Evolutionary conservation across 1,140 invertebrate genomes (phyloP), one percentile per base, ranked within the genome.

Genomic region (Glomeris maerens): DNA sequence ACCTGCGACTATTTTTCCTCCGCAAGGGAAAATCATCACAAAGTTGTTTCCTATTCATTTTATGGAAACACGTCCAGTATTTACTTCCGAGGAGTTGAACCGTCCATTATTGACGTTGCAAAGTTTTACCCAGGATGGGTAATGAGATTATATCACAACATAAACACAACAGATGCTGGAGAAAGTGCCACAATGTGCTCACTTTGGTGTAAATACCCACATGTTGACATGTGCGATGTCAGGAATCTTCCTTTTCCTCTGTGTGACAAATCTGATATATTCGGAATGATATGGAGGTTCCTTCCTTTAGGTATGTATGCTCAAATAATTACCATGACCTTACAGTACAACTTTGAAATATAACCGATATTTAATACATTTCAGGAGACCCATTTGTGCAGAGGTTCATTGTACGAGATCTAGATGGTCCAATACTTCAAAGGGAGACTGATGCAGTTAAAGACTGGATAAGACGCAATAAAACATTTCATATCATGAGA

Each of bases 401-500:
- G 22, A 31, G 31, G 1, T 57, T 60, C 38, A 20, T 53, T 1
- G 31, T 23, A n/a, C 27, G 59, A 17, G 59, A 60, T 50, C 38
- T 58, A 23, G 59, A 60, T 48, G 47, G 39, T 26, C 17, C 27
- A 2, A 26, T 59, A 14, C 38, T 26, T 38, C 23, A 53, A 27
- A 23, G 56, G 31, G 59, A 60, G 29, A 46, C 21, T 27, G 56
- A 49, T 20, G 62, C 60, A 14, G 62, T 64, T 10, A 21, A 47
- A 21, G 54, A 59, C 36, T 64, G 61, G 60, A 17, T 59, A 31
- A 25, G 39, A 13, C 50, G 56, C 2, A 29, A 47, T 14, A 53
- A 57, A 25, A 25, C 47, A 2, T 56, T 61, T 38, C 62, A 63
- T 47, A 38, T 59, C 13, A 63, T 63, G 61, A 28, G 60, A 26